phyloP scores from a whole-genome alignment of 2,797 vertebrate genomes.

The Falco columbarius region DNA sequence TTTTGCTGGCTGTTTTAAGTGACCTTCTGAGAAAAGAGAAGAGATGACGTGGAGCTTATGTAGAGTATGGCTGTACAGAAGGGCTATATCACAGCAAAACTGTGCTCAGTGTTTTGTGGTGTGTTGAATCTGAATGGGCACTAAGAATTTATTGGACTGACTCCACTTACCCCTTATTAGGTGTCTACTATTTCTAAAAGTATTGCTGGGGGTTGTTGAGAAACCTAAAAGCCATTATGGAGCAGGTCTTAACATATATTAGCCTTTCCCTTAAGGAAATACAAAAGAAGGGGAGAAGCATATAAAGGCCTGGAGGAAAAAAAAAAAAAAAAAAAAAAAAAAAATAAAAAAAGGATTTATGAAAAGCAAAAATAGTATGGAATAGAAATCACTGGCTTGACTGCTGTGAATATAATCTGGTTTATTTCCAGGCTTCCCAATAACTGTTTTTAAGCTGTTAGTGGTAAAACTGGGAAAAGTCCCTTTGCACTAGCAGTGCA shows the following conservation, averaged over 20 bases:
- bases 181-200: background rate
- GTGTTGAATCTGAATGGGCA: background rate
- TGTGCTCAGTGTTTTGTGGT: background rate
- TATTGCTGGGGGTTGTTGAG: background rate
- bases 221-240: background rate
- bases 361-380: background rate
- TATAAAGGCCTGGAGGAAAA: background rate
- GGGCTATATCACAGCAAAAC: background rate
- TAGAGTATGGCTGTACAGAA: background rate
- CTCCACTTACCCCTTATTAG: background rate
- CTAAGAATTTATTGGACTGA: background rate
- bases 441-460: background rate
- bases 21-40: background rate
- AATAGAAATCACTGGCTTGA: background rate
- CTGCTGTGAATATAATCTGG: background rate
- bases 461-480: background rate
- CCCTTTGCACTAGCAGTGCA: background rate
- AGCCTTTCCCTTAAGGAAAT: background rate
- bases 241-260: background rate
- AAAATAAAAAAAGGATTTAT: background rate
- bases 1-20: background rate
- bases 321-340: too few relatives aligned
- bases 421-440: background rate
- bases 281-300: background rate
- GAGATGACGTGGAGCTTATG: background rate